Conservation (phyloP, 53 echinoderm and acorn worm genomes). For the Hippasteria phrygiana region DNA sequence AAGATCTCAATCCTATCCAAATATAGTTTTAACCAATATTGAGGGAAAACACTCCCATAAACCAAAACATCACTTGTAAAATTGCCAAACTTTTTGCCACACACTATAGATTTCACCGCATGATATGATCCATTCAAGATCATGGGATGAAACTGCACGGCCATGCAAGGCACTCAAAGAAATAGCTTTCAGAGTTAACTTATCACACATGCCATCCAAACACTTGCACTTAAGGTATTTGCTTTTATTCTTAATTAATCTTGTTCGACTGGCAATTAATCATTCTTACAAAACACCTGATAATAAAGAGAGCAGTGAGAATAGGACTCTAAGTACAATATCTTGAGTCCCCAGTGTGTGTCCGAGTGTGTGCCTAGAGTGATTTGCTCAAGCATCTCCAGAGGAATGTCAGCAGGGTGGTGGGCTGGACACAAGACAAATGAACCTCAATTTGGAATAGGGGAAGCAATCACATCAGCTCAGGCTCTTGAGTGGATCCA, state of each 20-base stretch:
- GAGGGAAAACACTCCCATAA: too few relatives aligned
- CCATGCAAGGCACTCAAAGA: not conserved
- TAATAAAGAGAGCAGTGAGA: not conserved
- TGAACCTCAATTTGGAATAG: conserved; percentile 15
- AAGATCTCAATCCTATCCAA: too few relatives aligned
- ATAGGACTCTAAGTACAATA: not conserved
- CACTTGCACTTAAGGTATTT: not conserved
- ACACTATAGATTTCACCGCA: too few relatives aligned
- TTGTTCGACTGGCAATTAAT: not conserved
- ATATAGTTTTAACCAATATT: too few relatives aligned
- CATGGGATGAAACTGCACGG: too few relatives aligned
- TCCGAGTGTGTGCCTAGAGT: not conserved
- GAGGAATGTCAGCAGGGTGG: conserved; percentile 18
- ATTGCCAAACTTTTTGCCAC: too few relatives aligned
- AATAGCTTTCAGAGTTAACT: not conserved
- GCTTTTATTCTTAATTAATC: not conserved
- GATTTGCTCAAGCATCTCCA: not conserved
- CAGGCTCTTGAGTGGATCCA: not conserved
- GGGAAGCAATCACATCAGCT: conserved; percentile 43
- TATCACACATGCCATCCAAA: not conserved
- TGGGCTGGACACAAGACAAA: conserved; percentile 23
- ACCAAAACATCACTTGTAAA: too few relatives aligned
- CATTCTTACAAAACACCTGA: not conserved
- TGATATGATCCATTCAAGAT: too few relatives aligned
- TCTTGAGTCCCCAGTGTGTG: too few relatives aligned